Evolutionary conservation across 2,113 vertebrate species (phyloP).

Genomic region (Epinephelus lanceolatus): DNA sequence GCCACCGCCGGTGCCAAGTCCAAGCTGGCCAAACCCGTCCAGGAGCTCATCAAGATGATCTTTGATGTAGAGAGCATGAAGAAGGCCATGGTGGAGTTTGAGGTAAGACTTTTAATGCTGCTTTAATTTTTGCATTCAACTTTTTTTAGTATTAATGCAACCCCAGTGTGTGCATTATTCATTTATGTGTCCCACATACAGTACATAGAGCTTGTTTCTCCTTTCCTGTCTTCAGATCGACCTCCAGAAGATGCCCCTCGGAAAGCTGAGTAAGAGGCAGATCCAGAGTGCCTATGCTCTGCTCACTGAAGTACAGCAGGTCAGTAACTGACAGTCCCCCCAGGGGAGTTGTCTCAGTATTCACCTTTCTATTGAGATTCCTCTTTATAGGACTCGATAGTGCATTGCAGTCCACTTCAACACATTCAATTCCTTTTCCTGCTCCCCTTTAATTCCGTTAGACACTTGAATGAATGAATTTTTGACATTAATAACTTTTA

Average conservation of each 20-base stretch:
- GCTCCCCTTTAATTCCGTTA: neutral
- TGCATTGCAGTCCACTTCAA: neutral
- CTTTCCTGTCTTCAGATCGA: slow-evolving; percentile 90
- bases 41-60: slow-evolving; percentile 95
- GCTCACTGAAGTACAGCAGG: slow-evolving; percentile 96
- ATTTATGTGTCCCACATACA: neutral
- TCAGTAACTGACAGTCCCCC: slow-evolving; percentile 69
- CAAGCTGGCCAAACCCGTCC: slow-evolving; percentile 90
- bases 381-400: neutral
- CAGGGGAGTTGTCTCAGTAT: neutral
- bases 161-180: neutral
- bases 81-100: slow-evolving; percentile 99
- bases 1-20: slow-evolving; percentile 92
- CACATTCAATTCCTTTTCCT: neutral
- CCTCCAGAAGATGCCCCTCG: slow-evolving; percentile 98
- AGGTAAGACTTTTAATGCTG: slow-evolving; percentile 81
- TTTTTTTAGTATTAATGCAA: neutral
- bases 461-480: neutral
- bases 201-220: neutral
- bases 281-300: slow-evolving; percentile 98
- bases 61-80: slow-evolving; percentile 99
- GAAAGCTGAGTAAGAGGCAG: slow-evolving; percentile 97
- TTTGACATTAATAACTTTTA: neutral
- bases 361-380: neutral
- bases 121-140: neutral